phyloP scores from a whole-genome alignment of 92 coral and sea anemone species.

The Siderastrea radians region DNA sequence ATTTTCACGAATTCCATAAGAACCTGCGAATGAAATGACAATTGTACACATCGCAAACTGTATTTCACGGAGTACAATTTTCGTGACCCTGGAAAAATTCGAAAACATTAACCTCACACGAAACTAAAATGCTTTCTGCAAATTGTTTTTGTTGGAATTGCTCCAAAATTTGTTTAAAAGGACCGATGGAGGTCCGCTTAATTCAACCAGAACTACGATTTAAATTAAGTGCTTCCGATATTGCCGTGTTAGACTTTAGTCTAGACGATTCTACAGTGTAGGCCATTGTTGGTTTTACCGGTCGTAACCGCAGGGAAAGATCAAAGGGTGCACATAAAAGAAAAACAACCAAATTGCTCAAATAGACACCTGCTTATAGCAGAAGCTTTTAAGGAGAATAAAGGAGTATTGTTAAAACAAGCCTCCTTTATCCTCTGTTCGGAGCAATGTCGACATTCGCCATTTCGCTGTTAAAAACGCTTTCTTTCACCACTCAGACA shows the following conservation, averaged over 20 bases:
- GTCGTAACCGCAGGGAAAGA: not conserved
- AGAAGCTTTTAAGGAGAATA: not conserved
- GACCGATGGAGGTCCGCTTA: not conserved
- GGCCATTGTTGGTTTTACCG: not conserved
- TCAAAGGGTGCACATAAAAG: not conserved
- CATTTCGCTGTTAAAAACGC: no score
- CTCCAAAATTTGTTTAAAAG: not conserved
- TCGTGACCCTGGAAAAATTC: no score
- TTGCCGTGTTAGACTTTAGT: not conserved
- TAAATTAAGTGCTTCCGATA: not conserved
- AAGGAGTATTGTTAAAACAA: not conserved
- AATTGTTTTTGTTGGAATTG: not conserved
- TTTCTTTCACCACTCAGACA: no score
- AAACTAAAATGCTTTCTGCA: not conserved
- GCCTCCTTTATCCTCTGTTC: not conserved
- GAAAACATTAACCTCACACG: no score
- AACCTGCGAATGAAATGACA: no score
- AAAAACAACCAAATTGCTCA: not conserved
- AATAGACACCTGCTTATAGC: not conserved
- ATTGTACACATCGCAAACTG: no score
- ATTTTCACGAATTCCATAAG: no score
- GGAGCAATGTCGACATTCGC: no score
- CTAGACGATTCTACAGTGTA: slow-evolving; percentile 2
- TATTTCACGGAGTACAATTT: no score
- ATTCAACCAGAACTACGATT: not conserved